Evolutionary conservation across 2,888 invertebrate species (phyloP).

Genomic region (Eilema depressum): DNA sequence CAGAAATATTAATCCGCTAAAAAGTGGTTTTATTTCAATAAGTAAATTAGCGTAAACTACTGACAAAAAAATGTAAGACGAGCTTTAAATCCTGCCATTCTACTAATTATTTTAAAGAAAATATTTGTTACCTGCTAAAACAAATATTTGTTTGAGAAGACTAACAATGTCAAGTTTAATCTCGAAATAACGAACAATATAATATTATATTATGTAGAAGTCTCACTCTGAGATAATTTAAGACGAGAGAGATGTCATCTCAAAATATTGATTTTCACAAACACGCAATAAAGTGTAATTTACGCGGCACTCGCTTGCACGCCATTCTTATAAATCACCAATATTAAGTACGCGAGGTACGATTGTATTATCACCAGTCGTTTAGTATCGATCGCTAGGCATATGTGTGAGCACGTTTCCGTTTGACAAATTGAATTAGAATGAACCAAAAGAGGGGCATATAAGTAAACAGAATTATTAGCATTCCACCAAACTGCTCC

Average conservation of each 20-base stretch:
- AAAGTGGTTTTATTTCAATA: too few relatives aligned
- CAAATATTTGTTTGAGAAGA: not conserved
- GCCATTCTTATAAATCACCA: not conserved
- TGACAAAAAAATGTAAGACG: too few relatives aligned
- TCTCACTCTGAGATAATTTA: not conserved
- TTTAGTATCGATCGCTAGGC: not conserved
- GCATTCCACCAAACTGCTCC: too few relatives aligned
- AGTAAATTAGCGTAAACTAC: too few relatives aligned
- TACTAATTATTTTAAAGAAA: too few relatives aligned
- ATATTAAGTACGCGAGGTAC: constrained; percentile 3
- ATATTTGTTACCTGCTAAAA: not conserved
- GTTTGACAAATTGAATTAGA: not conserved
- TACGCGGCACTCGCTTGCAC: not conserved
- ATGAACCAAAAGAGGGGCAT: not conserved
- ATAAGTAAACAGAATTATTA: too few relatives aligned
- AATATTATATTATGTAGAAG: not conserved
- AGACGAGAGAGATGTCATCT: not conserved
- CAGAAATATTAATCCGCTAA: too few relatives aligned
- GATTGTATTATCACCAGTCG: not conserved
- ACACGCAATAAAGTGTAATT: not conserved
- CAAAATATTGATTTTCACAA: not conserved
- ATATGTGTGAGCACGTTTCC: not conserved
- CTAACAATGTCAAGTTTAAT: too few relatives aligned
- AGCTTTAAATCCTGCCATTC: too few relatives aligned
- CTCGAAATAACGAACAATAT: not conserved